A percentile compares a stretch with the other conserved stretches of the same genome.
Evolutionary conservation across 2,888 invertebrate species (phyloP).

Genomic region (Hymenopus coronatus): DNA sequence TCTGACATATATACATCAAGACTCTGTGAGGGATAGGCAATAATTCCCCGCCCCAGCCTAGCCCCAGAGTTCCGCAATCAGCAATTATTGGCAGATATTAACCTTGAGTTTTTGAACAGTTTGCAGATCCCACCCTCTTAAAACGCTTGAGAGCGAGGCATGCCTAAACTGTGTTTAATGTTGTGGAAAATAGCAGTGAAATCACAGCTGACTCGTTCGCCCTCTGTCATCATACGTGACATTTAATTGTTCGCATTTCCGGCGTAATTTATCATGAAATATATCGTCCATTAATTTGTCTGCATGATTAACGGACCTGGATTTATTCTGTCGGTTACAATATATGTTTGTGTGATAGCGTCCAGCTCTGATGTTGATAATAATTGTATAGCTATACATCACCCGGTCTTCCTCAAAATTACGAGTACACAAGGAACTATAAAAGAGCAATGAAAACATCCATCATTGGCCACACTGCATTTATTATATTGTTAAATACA

Average conservation of each 20-base stretch:
- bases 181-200: neutral
- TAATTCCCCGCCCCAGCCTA: no score
- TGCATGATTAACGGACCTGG: neutral
- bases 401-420: neutral
- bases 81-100: no score
- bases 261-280: neutral
- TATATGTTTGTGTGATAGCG: neutral
- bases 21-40: no score
- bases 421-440: neutral
- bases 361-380: neutral
- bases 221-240: neutral
- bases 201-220: no score
- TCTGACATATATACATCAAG: no score
- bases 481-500: neutral
- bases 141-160: neutral
- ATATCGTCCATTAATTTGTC: neutral
- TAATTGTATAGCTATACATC: neutral
- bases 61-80: no score
- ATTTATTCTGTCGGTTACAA: neutral
- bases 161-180: neutral
- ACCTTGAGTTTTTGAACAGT: no score
- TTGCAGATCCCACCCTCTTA: neutral
- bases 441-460: neutral
- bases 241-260: neutral
- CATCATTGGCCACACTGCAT: neutral